Conservation (phyloP, 2,113 vertebrate genomes). For the Zosterops lateralis region DNA sequence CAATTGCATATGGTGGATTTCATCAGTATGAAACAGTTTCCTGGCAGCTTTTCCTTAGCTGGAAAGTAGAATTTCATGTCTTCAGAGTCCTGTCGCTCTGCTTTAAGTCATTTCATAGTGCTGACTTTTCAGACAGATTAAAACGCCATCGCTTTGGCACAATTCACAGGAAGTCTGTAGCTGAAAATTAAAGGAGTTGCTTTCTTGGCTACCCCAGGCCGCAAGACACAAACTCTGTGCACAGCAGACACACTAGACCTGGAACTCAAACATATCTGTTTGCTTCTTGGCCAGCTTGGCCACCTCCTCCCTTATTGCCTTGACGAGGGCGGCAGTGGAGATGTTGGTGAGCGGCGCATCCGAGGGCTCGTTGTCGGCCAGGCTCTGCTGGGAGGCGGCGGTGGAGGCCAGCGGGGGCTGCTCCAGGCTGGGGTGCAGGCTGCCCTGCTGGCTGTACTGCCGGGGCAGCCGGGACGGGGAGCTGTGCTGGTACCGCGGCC, state of each 20-base stretch:
- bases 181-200: neutral
- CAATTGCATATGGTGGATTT: conserved; percentile 2
- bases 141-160: neutral
- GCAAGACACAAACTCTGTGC: neutral
- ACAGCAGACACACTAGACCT: conserved; percentile 69
- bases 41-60: conserved; percentile 24
- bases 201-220: neutral
- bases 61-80: neutral
- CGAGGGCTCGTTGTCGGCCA: conserved; percentile 81
- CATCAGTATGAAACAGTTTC: neutral
- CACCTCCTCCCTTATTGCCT: conserved; percentile 95
- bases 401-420: conserved; percentile 74
- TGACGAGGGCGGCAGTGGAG: conserved; percentile 93
- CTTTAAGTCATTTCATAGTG: neutral
- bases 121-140: conserved; percentile 31
- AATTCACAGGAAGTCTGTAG: neutral
- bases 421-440: conserved; percentile 79
- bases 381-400: conserved; percentile 85
- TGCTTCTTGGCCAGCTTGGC: conserved; percentile 98
- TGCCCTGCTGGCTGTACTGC: conserved; percentile 83
- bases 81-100: neutral
- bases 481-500: conserved; percentile 87
- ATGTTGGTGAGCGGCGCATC: conserved; percentile 87
- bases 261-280: conserved; percentile 96
- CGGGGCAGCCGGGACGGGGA: conserved; percentile 84